phyloP scores from a whole-genome alignment of 1,140 invertebrate genomes.

The Macrobrachium rosenbergii region DNA sequence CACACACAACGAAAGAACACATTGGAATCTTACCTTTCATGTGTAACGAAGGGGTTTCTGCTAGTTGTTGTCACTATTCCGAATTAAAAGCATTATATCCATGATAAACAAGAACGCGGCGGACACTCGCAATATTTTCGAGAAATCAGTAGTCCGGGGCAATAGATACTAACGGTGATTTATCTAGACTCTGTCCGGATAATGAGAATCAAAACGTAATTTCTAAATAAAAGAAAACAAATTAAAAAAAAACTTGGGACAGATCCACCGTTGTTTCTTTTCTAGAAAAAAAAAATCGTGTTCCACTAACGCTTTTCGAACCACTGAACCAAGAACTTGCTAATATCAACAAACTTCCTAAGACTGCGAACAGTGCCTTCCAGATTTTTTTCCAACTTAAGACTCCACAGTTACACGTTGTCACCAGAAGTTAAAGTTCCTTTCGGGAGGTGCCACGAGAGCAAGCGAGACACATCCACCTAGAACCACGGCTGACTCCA shows the following conservation, averaged over 20 bases:
- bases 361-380: neutral
- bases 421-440: neutral
- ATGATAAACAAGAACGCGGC: neutral
- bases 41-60: neutral
- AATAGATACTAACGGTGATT: too few species aligned
- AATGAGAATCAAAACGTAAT: too few species aligned
- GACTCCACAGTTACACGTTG: slow-evolving; percentile 13
- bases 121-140: too few species aligned
- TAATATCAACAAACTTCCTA: too few species aligned
- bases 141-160: too few species aligned
- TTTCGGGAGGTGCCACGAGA: slow-evolving; percentile 9
- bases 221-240: too few species aligned
- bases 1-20: neutral
- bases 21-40: neutral
- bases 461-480: slow-evolving; percentile 33
- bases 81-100: slow-evolving; percentile 12
- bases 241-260: too few species aligned
- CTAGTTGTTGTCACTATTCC: neutral
- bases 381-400: neutral
- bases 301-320: too few species aligned
- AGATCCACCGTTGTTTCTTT: too few species aligned
- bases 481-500: slow-evolving; percentile 51
- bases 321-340: too few species aligned
- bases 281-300: too few species aligned
- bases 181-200: too few species aligned